Percentiles rank a stretch among this genome's conserved stretches.
Evolutionary conservation across 2,888 invertebrate genomes (phyloP).

Genomic region (Cylindroiulus punctatus): DNA sequence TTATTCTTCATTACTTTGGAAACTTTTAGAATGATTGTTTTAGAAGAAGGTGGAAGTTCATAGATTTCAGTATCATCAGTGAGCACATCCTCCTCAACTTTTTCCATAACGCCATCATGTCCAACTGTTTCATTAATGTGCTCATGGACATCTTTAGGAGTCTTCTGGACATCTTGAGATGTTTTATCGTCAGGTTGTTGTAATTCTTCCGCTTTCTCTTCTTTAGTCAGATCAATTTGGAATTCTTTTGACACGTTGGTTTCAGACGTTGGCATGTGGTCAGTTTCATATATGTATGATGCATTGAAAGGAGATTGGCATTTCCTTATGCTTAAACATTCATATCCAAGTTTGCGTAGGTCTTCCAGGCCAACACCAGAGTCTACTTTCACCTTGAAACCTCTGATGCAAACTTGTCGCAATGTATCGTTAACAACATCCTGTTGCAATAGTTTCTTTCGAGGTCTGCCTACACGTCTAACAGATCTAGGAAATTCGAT

Average conservation of each 20-base stretch:
- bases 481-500: background rate
- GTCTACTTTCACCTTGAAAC: background rate
- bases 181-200: background rate
- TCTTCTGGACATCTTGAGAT: background rate
- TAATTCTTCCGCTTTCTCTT: background rate
- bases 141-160: background rate
- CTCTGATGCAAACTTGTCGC: background rate
- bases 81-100: background rate
- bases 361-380: background rate
- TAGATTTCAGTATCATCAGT: constrained; percentile 25
- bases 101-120: background rate
- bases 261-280: background rate
- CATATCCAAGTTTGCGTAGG: background rate
- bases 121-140: background rate
- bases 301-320: background rate
- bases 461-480: background rate
- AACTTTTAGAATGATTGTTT: background rate
- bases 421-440: background rate
- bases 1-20: background rate
- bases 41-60: background rate
- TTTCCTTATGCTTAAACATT: background rate
- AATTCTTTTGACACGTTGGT: background rate
- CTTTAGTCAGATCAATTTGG: background rate
- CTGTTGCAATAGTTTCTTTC: background rate
- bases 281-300: background rate